Evolutionary conservation across 1,140 invertebrate genomes (phyloP).

Genomic region (Panulirus ornatus): DNA sequence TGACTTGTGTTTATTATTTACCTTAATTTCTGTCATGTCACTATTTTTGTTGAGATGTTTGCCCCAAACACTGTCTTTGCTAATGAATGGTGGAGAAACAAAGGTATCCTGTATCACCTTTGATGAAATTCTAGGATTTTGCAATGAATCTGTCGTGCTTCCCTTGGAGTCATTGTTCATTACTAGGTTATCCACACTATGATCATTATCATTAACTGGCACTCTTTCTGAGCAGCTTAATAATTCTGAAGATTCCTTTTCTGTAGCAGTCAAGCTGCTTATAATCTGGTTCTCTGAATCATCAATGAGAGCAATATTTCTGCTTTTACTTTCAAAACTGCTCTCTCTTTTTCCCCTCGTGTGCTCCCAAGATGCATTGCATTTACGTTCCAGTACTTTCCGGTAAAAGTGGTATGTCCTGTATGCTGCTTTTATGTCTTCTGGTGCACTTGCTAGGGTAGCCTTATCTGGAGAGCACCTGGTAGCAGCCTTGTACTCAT

Average conservation of each 20-base stretch:
- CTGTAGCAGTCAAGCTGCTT: background rate
- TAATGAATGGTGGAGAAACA: background rate
- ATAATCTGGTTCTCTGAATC: background rate
- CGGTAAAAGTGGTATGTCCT: constrained; percentile 55
- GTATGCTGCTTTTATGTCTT: constrained; percentile 65
- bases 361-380: background rate
- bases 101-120: background rate
- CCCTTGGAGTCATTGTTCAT: background rate
- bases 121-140: background rate
- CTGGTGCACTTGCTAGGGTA: constrained; percentile 50
- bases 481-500: constrained; percentile 39
- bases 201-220: background rate
- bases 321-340: constrained; percentile 1
- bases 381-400: constrained; percentile 14
- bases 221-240: background rate
- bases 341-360: background rate
- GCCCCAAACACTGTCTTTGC: constrained; percentile 26
- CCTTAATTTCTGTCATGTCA: background rate
- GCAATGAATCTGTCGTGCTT: background rate
- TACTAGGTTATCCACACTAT: background rate
- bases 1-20: constrained; percentile 1
- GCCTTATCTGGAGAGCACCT: constrained; percentile 52
- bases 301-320: background rate
- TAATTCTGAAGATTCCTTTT: background rate
- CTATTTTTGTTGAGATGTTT: constrained; percentile 48